Percentiles rank a stretch among this genome's conserved stretches.
Evolutionary conservation across 2,888 invertebrate genomes (phyloP).

Genomic region (Tiliacea aurago): DNA sequence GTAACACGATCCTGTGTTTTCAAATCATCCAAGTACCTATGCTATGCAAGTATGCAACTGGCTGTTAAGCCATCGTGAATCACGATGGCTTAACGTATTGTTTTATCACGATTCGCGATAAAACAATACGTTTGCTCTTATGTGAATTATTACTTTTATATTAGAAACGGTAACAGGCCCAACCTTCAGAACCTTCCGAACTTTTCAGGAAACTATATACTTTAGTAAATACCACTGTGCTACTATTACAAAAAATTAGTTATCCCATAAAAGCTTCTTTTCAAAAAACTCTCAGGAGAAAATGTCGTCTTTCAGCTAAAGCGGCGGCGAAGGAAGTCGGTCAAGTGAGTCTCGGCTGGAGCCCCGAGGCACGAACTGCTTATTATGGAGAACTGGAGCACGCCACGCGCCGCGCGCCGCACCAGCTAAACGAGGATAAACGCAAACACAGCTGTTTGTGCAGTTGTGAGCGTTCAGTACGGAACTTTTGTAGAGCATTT

Average conservation of each 20-base stretch:
- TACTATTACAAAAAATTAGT: not conserved
- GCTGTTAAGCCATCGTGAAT: not conserved
- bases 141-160: too few species aligned
- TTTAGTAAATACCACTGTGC: too few species aligned
- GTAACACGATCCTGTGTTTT: constrained; percentile 22
- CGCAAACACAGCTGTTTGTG: constrained; percentile 31
- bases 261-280: constrained; percentile 25
- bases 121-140: not conserved
- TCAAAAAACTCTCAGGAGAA: constrained; percentile 34
- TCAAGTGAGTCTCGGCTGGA: constrained; percentile 56
- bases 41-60: not conserved
- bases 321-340: constrained; percentile 49
- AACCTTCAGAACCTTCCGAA: not conserved
- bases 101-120: too few species aligned
- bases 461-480: not conserved
- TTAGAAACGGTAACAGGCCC: not conserved
- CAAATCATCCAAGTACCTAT: not conserved
- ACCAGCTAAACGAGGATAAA: constrained; percentile 15
- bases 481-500: constrained; percentile 1
- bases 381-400: constrained; percentile 57
- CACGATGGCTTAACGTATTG: too few species aligned
- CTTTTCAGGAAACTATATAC: not conserved
- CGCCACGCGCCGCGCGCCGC: constrained; percentile 24
- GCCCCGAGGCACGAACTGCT: constrained; percentile 60
- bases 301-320: constrained; percentile 33